Evolutionary conservation across 1,140 invertebrate genomes (phyloP).

Genomic region (Brachionus rotundiformis): DNA sequence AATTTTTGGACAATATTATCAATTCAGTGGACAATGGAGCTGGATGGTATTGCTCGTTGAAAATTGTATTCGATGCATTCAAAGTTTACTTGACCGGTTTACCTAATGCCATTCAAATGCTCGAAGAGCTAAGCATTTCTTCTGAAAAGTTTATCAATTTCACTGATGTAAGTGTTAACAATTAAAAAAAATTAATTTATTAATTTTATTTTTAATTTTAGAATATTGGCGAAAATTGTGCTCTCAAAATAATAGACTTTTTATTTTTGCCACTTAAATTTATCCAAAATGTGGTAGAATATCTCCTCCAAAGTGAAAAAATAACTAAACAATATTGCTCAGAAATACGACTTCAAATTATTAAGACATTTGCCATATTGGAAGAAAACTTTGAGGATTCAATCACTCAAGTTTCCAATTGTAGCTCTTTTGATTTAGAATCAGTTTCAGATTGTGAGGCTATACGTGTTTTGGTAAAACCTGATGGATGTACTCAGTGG

Average conservation of each 20-base stretch:
- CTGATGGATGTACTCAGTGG: not conserved
- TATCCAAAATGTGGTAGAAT: not conserved
- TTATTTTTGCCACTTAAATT: conserved; percentile 46
- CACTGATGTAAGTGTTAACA: conserved; percentile 37
- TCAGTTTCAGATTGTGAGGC: not conserved
- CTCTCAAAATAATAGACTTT: conserved; percentile 41
- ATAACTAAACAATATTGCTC: not conserved
- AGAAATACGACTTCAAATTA: not conserved
- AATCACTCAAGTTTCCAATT: conserved; percentile 8
- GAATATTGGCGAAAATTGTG: not conserved
- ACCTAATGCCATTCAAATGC: not conserved
- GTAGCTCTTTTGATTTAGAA: conserved; percentile 13
- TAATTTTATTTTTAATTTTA: not conserved
- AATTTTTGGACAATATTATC: conserved; percentile 33
- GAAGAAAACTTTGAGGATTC: conserved; percentile 15
- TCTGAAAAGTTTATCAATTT: conserved; percentile 27
- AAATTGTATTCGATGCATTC: conserved; percentile 45
- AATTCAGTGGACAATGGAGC: not conserved
- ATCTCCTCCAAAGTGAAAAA: not conserved
- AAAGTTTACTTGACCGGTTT: conserved; percentile 39
- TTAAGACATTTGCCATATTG: not conserved
- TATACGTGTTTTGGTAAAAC: not conserved
- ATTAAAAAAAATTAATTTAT: not conserved
- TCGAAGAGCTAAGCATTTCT: not conserved
- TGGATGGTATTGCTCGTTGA: not conserved